Base-by-base conservation (phyloP, 2,888 invertebrate genomes). In the Epinotia nisella region DNA sequence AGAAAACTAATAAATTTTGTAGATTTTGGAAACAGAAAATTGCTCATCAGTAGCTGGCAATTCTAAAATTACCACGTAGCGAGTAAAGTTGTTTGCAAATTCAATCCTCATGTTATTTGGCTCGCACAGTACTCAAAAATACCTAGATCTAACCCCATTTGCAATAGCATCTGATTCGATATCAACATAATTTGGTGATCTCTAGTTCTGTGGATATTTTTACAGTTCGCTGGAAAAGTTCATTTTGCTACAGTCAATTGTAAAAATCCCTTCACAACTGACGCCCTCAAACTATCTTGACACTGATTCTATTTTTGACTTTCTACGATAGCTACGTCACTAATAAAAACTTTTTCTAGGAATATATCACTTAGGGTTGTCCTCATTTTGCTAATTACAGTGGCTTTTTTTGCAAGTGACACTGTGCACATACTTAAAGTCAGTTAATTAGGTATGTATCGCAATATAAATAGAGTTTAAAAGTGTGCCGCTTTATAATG, bases 401-500 rank as follows among this genome's bases (percentile, higher is more conserved):
- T 41, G 24, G 41, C 60, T 3, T 24, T 15, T 21, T 19, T 35
- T 5, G 11, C 53, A 5, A 51, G 17, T 51, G 29, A 24, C 21
- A 4, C 29, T 51, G 29, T 11, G 29, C 62, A 64, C 49, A 21
- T 45, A 61, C 29, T 51, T 29, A 64, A 64, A 29, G 49, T 2
- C 10, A 49, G 45, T 53, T 53, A 21, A 53, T 17, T 21, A 41
- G 1, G 13, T 21, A 21, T 17, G 39, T 51, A 35, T 53, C 35
- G 11, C 29, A 35, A 53, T 35, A 15, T 2, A 39, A 53, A 19
- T 53, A 39, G 35, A 35, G 19, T 7, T 65, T 65, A 55, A 53
- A 64, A 15, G 29, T 19, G 7, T 39, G 19, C 41, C 41, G 21
- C n/a, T 56, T 66, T 55, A 55, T n/a, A 64, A 51, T 55, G 9